Evolutionary conservation across 2,888 invertebrate genomes (phyloP).

Genomic region (Lithodes maja): DNA sequence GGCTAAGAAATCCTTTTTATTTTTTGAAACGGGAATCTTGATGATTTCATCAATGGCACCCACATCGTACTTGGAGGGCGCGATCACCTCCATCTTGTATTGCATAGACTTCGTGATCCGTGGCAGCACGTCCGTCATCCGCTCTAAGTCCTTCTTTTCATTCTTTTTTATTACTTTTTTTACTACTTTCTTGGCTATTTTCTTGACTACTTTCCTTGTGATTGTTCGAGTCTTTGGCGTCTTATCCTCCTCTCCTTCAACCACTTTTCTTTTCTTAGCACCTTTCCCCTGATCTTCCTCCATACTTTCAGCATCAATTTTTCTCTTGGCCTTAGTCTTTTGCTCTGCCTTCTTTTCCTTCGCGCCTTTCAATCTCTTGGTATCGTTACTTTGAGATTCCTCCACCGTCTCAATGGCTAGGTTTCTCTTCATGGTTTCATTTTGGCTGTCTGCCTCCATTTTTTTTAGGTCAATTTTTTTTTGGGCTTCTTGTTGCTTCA

Average conservation of each 20-base stretch:
- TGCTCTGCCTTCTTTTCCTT: not conserved
- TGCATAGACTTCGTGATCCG: not conserved
- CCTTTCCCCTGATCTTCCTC: too few relatives aligned
- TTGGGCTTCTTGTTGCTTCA: too few relatives aligned
- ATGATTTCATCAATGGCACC: not conserved
- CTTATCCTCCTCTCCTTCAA: too few relatives aligned
- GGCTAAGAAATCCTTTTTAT: not conserved
- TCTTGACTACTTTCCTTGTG: not conserved
- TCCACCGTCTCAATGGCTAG: too few relatives aligned
- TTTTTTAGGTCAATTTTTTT: too few relatives aligned
- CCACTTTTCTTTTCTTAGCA: too few relatives aligned
- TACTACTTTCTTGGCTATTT: not conserved
- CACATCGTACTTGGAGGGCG: not conserved
- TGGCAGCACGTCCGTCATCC: not conserved
- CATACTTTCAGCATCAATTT: too few relatives aligned
- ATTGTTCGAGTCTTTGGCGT: too few relatives aligned
- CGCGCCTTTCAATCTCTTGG: too few relatives aligned
- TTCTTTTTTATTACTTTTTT: not conserved
- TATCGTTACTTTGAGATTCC: too few relatives aligned
- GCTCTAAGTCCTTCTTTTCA: not conserved
- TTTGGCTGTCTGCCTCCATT: too few relatives aligned
- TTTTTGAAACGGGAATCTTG: not conserved
- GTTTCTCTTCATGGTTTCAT: too few relatives aligned
- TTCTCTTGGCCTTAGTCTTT: not conserved
- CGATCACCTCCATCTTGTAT: not conserved